A percentile compares a stretch with the other conserved stretches of the same genome.
Evolutionary conservation across 2,888 invertebrate species (phyloP).

Genomic region (Tetanocera ferruginea): DNA sequence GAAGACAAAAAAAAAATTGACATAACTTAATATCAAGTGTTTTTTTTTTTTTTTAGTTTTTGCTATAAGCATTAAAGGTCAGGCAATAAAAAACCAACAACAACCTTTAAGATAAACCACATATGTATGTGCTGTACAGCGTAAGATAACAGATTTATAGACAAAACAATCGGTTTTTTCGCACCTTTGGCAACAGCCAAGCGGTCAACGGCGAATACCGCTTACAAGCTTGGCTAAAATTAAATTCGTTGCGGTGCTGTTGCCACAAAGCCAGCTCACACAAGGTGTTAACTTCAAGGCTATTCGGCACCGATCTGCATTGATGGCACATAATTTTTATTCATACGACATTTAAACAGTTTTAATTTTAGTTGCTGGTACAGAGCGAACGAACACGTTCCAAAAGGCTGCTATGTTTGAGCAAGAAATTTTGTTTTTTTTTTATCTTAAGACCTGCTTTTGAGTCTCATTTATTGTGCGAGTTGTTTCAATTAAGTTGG

Average conservation of each 20-base stretch:
- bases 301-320: constrained; percentile 7
- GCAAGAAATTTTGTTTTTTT: background rate
- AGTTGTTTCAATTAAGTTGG: background rate
- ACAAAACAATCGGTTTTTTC: constrained; percentile 30
- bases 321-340: background rate
- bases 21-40: constrained; percentile 26
- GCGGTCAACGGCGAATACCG: background rate
- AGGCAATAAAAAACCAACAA: background rate
- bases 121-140: background rate
- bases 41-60: background rate
- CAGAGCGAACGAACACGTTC: background rate
- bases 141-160: constrained; percentile 14
- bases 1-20: background rate
- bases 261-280: background rate
- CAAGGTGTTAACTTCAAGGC: constrained; percentile 31
- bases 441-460: background rate
- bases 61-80: constrained; percentile 23
- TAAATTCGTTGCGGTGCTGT: background rate
- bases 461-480: background rate
- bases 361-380: background rate
- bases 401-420: background rate
- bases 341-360: constrained; percentile 2
- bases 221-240: background rate
- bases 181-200: constrained; percentile 19
- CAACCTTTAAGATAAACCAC: background rate